Percentiles rank a stretch among this genome's conserved stretches.
Evolutionary conservation across 2,888 invertebrate species (phyloP).

Genomic region (Vanessa cardui): DNA sequence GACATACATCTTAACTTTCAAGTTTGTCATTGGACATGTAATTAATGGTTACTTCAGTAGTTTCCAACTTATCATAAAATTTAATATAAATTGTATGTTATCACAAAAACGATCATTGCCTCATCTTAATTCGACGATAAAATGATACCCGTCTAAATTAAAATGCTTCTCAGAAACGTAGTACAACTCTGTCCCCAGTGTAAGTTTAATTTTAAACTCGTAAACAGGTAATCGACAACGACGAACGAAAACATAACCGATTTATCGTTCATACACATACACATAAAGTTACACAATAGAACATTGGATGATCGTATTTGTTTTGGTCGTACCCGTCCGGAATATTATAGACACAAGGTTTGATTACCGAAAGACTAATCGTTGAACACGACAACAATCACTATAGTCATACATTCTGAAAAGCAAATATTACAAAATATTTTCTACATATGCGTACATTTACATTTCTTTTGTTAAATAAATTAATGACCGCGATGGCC

Average conservation of each 20-base stretch:
- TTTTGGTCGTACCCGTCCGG: conserved; percentile 62
- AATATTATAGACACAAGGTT: conserved; percentile 50
- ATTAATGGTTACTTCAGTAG: too few relatives aligned
- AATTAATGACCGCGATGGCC: too few relatives aligned
- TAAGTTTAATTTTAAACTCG: conserved; percentile 1
- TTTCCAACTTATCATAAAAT: too few relatives aligned
- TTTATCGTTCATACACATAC: conserved; percentile 20
- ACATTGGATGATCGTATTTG: conserved; percentile 61
- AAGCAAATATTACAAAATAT: too few relatives aligned
- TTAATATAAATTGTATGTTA: too few relatives aligned
- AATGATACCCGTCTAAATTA: background rate
- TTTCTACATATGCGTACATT: too few relatives aligned
- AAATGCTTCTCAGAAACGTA: background rate
- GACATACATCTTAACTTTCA: too few relatives aligned
- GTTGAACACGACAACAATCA: background rate
- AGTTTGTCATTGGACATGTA: too few relatives aligned
- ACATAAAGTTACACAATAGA: conserved; percentile 72
- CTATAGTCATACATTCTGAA: too few relatives aligned
- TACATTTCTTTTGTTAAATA: too few relatives aligned
- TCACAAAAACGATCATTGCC: too few relatives aligned
- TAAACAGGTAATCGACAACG: conserved; percentile 13
- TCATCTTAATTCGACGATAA: background rate
- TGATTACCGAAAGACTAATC: conserved; percentile 31
- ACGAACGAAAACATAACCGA: conserved; percentile 14
- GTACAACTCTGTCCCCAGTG: background rate